Conservation (phyloP, 2,888 invertebrate genomes). For the Volucella bombylans region DNA sequence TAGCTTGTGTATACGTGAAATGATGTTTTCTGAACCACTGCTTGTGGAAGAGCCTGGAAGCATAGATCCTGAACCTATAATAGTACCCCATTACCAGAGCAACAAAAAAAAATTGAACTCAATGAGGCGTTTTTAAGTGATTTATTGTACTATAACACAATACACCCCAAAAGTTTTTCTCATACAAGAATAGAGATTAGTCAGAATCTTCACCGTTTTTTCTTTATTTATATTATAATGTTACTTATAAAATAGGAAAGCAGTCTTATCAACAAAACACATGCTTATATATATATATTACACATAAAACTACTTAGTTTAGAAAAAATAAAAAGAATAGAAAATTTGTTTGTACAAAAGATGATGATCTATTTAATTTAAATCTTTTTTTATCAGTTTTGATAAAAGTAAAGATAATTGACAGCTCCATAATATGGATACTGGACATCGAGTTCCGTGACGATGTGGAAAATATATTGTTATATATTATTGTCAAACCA, state of each 20-base stretch:
- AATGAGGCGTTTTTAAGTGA: conserved; percentile 85
- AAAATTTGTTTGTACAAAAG: conserved; percentile 18
- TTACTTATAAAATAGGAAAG: conserved; percentile 57
- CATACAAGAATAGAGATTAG: conserved; percentile 86
- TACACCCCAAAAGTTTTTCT: conserved; percentile 83
- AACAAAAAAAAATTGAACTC: conserved; percentile 81
- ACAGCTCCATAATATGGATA: too few relatives aligned
- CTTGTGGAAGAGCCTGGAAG: conserved; percentile 77
- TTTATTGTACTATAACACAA: conserved; percentile 83
- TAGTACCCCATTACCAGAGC: conserved; percentile 74
- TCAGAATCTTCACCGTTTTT: conserved; percentile 52
- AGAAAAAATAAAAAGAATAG: conserved; percentile 15
- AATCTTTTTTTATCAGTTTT: neutral
- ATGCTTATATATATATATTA: conserved; percentile 3
- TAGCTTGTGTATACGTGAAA: conserved; percentile 84
- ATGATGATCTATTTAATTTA: neutral
- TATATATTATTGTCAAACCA: too few relatives aligned
- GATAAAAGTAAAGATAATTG: too few relatives aligned
- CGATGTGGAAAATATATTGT: too few relatives aligned
- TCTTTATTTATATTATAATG: conserved; percentile 67
- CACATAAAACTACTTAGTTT: conserved; percentile 32
- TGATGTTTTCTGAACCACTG: conserved; percentile 83
- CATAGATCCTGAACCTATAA: conserved; percentile 70
- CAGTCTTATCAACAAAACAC: conserved; percentile 44
- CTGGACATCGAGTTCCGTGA: too few relatives aligned